Evolutionary conservation across 2,113 vertebrate genomes (phyloP).

Genomic region (Xiphophorus maculatus): DNA sequence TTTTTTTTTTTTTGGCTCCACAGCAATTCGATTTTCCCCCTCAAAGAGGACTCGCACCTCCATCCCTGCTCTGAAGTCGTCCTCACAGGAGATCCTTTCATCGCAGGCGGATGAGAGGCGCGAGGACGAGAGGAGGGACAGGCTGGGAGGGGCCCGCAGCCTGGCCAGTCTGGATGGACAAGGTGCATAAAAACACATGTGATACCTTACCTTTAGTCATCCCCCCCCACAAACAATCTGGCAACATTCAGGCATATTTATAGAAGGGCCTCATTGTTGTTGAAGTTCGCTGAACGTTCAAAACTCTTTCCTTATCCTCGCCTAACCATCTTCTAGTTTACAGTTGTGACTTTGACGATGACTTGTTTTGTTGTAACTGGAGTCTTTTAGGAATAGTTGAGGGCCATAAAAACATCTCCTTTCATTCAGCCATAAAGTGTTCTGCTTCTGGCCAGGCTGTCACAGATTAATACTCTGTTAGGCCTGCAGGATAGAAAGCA

Average conservation of each 20-base stretch:
- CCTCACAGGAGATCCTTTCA: slow-evolving; percentile 93
- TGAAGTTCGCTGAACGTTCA: neutral
- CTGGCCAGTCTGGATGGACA: slow-evolving; percentile 94
- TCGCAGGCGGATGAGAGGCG: slow-evolving; percentile 83
- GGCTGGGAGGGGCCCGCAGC: slow-evolving; percentile 88
- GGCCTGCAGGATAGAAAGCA: slow-evolving; percentile 27
- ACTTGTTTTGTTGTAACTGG: slow-evolving; percentile 8
- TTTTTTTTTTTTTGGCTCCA: slow-evolving; percentile 12
- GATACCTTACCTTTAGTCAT: neutral
- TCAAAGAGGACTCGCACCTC: slow-evolving; percentile 92
- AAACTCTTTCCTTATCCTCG: neutral
- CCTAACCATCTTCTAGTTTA: neutral
- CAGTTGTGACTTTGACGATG: neutral
- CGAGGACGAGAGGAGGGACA: slow-evolving; percentile 81
- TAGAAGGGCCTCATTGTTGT: neutral
- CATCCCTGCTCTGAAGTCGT: slow-evolving; percentile 89
- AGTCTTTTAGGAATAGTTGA: slow-evolving; percentile 33
- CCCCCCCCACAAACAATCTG: neutral
- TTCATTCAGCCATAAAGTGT: slow-evolving; percentile 26
- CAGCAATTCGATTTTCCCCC: slow-evolving; percentile 92
- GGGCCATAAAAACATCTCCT: slow-evolving; percentile 34
- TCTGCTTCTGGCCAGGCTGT: neutral
- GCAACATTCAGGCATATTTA: neutral
- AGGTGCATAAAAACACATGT: slow-evolving; percentile 77
- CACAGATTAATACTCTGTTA: slow-evolving; percentile 26